Conservation (phyloP, 1,140 invertebrate genomes). For the Euglossa dilemma region DNA sequence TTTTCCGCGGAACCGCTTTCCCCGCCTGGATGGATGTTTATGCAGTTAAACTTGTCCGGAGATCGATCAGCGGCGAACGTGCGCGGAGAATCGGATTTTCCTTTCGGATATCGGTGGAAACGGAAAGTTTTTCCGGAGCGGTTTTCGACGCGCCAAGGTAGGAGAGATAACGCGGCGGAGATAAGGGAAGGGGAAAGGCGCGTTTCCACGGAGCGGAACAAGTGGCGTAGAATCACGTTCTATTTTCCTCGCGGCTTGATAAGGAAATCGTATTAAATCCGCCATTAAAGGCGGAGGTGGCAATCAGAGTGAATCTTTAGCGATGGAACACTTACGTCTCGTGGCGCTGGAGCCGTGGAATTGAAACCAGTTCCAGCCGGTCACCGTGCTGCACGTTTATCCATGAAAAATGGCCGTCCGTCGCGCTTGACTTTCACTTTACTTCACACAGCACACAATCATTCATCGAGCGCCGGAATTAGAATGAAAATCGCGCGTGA, state of each 20-base stretch:
- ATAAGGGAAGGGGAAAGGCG: too few relatives aligned
- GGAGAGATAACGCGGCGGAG: not conserved
- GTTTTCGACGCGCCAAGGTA: too few relatives aligned
- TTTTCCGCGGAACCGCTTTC: not conserved
- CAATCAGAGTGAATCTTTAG: conserved; percentile 25
- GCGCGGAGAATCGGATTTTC: not conserved
- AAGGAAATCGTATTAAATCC: conserved; percentile 26
- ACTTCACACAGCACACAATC: conserved; percentile 70
- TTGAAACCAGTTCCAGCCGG: conserved; percentile 59
- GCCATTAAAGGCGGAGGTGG: conserved; percentile 29
- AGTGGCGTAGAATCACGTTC: not conserved
- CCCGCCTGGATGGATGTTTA: not conserved
- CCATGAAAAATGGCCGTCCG: conserved; percentile 65
- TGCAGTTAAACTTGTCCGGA: not conserved
- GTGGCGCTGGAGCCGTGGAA: conserved; percentile 40
- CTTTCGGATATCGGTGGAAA: too few relatives aligned
- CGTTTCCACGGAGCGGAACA: too few relatives aligned
- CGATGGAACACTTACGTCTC: conserved; percentile 57
- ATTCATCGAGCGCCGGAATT: conserved; percentile 56
- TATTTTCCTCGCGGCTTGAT: not conserved
- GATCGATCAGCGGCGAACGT: not conserved
- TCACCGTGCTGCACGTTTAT: conserved; percentile 65
- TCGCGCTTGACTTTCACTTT: conserved; percentile 69
- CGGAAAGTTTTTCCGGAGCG: too few relatives aligned
- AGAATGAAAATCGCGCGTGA: conserved; percentile 40